Percentiles rank a stretch among this genome's conserved stretches.
Conservation (phyloP, 2,113 vertebrate species). For the Callipepla californica region DNA sequence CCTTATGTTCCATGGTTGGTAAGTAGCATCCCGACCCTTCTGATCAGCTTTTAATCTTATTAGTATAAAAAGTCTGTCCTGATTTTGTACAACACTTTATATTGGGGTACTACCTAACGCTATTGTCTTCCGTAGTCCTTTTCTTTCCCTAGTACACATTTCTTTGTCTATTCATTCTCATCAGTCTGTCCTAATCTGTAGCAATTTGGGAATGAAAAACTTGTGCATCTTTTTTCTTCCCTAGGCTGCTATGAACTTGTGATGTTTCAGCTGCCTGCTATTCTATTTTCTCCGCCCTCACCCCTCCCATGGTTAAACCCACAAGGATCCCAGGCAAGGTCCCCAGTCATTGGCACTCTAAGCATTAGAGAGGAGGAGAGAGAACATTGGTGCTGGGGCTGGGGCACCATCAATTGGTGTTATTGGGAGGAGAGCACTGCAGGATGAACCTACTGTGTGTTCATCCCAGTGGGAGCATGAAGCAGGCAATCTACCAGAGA, state of each 20-base stretch:
- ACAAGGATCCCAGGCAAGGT: background rate
- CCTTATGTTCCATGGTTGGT: background rate
- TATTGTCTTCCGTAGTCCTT: background rate
- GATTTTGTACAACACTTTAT: background rate
- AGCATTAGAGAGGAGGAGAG: background rate
- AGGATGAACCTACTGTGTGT: accelerated
- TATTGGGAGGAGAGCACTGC: background rate
- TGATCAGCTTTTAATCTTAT: background rate
- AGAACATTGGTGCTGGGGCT: background rate
- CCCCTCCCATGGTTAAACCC: background rate
- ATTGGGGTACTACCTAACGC: background rate
- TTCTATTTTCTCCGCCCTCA: background rate
- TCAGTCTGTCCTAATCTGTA: background rate
- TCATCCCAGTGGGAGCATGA: background rate
- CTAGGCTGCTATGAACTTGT: background rate
- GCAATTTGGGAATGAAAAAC: background rate
- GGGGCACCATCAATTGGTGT: background rate
- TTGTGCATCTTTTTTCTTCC: background rate
- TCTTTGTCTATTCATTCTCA: background rate
- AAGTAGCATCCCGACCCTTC: background rate
- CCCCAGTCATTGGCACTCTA: background rate
- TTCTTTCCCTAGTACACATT: background rate
- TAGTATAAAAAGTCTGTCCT: background rate
- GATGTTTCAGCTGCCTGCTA: background rate
- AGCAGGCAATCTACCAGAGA: background rate